A percentile compares a stretch with the other conserved stretches of the same genome.
These are phyloP conservation scores for Xestia ashworthii DNA, from an alignment of 2,888 invertebrate species.

Conservation along the genomic window DNA sequence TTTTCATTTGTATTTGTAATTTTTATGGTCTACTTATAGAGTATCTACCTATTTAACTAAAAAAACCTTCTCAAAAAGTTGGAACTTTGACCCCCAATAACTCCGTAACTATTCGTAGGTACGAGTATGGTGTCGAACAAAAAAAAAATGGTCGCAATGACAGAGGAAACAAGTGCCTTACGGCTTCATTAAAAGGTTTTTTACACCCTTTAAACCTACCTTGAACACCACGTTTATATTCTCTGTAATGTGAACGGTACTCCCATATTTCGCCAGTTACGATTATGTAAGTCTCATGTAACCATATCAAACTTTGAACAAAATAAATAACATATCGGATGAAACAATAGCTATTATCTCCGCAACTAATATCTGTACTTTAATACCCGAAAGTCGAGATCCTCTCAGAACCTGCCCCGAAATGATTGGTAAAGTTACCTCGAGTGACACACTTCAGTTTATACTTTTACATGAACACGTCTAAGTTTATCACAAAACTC, in stretches of 20 bases:
- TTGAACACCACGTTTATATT: not conserved
- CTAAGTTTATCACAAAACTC: conserved; percentile 79
- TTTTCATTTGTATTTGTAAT: too few relatives aligned
- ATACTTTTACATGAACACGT: conserved; percentile 65
- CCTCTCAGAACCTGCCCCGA: conserved; percentile 19
- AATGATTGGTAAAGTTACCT: conserved; percentile 65
- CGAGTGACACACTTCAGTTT: conserved; percentile 54
- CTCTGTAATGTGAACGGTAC: not conserved
- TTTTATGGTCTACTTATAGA: too few relatives aligned
- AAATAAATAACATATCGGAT: conserved; percentile 5
- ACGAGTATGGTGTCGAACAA: too few relatives aligned
- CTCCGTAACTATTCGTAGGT: too few relatives aligned
- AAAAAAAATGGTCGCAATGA: too few relatives aligned
- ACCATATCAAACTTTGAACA: not conserved
- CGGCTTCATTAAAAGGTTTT: too few relatives aligned
- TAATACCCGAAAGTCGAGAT: conserved; percentile 25
- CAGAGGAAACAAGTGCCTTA: too few relatives aligned
- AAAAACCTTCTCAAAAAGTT: too few relatives aligned
- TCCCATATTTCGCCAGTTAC: not conserved
- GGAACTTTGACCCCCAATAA: too few relatives aligned
- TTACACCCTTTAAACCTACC: too few relatives aligned
- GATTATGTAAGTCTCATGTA: not conserved
- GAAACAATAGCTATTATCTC: conserved; percentile 25
- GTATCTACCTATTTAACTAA: too few relatives aligned
- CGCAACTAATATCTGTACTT: conserved; percentile 20